Base-by-base conservation (phyloP, 2,888 invertebrate genomes). In the Acholoe squamosa region DNA sequence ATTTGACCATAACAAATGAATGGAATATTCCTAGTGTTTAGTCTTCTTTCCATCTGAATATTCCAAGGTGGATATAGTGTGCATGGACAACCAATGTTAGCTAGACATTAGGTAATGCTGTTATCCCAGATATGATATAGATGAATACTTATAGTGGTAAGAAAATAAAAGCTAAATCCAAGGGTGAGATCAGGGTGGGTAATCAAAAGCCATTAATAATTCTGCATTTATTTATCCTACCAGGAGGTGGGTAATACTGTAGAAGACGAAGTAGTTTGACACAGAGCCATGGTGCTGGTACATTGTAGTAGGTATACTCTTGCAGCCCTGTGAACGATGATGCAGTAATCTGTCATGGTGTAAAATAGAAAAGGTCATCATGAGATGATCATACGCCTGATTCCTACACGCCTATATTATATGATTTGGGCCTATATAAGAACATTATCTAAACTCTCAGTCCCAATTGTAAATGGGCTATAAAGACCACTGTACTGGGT, bases 281-380 rank as follows among this genome's bases (percentile, higher is more conserved):
- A 91, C 99, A 99, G 56, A 99, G 97, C 99, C 99, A 99, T 25
- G 99, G 99, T n/a, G 99, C 99, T 93, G 99, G 99, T 92, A 99
- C 99, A 97, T 99, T 99, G 96, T 99, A 99, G 96, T 99, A 99
- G 5, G 99, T 99, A 96, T 99, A 99, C 96, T 99, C 99, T 96
- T 99, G 99, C 93, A 99, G 97, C 96, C 99, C 99, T 93, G 99
- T 99, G 95, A 99, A 99, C 95, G 99, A 99, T 84, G 99, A 98
- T 90, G 99, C 99, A 10, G 99, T 99, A 96, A 99, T 99, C 97
- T 98, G 96, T 90, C 96, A 96, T n/a, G 19, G 19, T n/a, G n/a
- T n/a, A n/a, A n/a, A n/a, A n/a, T n/a, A n/a, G n/a, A n/a, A n/a
- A n/a, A n/a, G n/a, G n/a, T n/a, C n/a, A n/a, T n/a, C n/a, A n/a